Percentiles rank a stretch among this genome's conserved stretches.
Conservation (phyloP, 2,888 invertebrate species). For the Cepaea hortensis region DNA sequence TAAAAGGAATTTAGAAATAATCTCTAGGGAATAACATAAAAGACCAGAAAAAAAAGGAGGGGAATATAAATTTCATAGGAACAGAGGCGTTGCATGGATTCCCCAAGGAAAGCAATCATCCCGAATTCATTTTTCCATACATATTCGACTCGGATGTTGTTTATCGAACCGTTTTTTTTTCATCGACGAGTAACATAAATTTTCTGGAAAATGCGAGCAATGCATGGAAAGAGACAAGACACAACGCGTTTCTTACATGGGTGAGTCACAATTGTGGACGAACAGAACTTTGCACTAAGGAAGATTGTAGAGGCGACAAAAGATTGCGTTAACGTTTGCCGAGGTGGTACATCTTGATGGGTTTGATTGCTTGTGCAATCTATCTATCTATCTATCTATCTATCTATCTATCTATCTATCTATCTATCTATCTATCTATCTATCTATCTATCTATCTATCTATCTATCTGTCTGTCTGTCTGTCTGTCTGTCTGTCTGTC, state of each 20-base stretch:
- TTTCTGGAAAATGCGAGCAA: not conserved
- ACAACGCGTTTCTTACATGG: not conserved
- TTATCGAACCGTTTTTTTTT: not conserved
- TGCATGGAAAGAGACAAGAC: too few relatives aligned
- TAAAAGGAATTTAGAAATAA: too few relatives aligned
- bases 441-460: slow-evolving; percentile 10
- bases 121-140: not conserved
- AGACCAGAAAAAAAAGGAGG: not conserved
- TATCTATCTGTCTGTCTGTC: not conserved
- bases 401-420: slow-evolving; percentile 10
- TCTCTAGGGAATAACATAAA: not conserved
- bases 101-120: not conserved
- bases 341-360: not conserved
- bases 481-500: too few relatives aligned
- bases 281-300: too few relatives aligned
- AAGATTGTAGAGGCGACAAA: not conserved
- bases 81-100: not conserved
- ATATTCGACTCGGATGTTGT: not conserved
- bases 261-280: not conserved
- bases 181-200: not conserved
- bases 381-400: not conserved
- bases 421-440: not conserved
- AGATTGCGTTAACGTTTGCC: not conserved
- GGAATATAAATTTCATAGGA: not conserved
- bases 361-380: not conserved